Base-by-base conservation (phyloP, 1,140 invertebrate species). In the Metaphire vulgaris region DNA sequence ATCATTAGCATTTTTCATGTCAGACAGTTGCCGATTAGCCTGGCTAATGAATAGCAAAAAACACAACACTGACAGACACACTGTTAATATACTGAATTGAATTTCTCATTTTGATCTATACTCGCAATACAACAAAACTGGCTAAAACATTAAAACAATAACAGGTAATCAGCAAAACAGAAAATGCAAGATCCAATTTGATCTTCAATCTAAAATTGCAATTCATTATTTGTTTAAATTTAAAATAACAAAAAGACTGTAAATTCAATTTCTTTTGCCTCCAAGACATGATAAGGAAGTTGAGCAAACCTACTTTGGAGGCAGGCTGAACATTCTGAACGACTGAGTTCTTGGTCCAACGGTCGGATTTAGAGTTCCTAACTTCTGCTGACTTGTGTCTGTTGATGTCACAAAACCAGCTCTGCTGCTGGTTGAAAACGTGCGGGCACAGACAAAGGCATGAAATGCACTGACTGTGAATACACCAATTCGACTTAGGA, bases 401-500 rank as follows among this genome's bases (percentile, higher is more conserved):
- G 31, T 41, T 34, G 32, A 30, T 21, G 72, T n/a, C 15, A 34
- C 72, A 28, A 64, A 26, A 6, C 72, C 33, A 30, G 72, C 30
- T 0, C 34, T 34, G 14, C 28, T 73, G 32, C 72, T 21, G 14
- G 70, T 75, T 12, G 72, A n/a, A 0, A 75, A 76, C 67, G 72
- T 95, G 72, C 96, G 90, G 32, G 96, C 95, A 84, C 95, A 97
- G 76, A 98, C 96, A 86, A 97, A 96, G 78, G 96, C 96, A 85
- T 99, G 96, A 88, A 98, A 97, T 69, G 95, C 97, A 65, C 95
- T 97, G 67, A 98, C 96, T 28, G 95, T 98, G 89, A 98, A 98
- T 72, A 98, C 95, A 69, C 96, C 96, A 80, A 98, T 88, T 83
- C 95, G 93, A 87, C 97, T 97, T 80, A 99, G 88, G 32, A 93